Conservation (phyloP, 2,113 vertebrate genomes). For the Mobula birostris region DNA sequence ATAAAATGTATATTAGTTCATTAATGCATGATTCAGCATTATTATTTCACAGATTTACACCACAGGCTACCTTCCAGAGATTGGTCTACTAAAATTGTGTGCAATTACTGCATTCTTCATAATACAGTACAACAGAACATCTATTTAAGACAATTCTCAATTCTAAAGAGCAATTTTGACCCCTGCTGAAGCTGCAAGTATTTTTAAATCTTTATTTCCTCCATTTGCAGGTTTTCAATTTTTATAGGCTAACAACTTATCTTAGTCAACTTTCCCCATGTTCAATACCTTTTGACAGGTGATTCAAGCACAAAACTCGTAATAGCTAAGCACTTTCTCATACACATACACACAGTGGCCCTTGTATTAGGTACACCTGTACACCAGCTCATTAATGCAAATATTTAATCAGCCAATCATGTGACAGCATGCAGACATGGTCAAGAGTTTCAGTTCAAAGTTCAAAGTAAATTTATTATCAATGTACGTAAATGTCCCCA, state of each 20-base stretch:
- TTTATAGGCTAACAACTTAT: background rate
- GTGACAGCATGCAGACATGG: no score
- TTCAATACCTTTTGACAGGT: background rate
- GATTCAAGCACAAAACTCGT: background rate
- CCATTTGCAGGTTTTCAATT: background rate
- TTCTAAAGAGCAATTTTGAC: conserved; percentile 1
- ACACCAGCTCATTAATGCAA: no score
- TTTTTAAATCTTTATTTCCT: background rate
- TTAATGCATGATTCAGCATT: background rate
- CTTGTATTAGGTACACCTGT: no score
- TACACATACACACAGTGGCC: no score
- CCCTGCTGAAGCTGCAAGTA: background rate
- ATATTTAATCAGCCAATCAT: no score
- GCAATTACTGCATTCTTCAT: conserved; percentile 8
- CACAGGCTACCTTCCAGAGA: conserved; percentile 5
- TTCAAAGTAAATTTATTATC: no score
- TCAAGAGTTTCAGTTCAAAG: no score
- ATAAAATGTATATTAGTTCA: conserved; percentile 24
- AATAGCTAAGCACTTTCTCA: background rate
- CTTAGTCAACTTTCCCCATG: background rate
- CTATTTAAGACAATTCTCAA: background rate
- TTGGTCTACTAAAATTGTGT: background rate
- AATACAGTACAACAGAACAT: background rate
- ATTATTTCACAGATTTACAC: conserved; percentile 14
- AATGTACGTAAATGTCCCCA: no score